These are phyloP conservation scores for Limosa lapponica DNA, from an alignment of 2,797 vertebrate genomes.

Conservation along the genomic window DNA sequence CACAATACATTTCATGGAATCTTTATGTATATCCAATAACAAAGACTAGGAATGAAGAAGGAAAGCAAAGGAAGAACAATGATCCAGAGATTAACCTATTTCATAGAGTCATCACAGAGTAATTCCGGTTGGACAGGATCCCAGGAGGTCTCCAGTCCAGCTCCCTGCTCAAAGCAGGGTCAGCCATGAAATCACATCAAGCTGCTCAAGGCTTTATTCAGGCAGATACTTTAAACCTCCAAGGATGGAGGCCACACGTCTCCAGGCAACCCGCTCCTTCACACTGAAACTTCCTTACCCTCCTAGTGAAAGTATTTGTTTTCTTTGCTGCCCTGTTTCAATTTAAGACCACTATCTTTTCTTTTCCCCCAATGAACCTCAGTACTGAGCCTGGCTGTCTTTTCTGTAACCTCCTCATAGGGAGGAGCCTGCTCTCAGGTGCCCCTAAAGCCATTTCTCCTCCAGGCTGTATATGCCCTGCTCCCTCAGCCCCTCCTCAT, in stretches of 20 bases:
- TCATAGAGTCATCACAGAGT: background rate
- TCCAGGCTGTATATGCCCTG: background rate
- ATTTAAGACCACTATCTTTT: background rate
- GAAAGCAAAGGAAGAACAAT: background rate
- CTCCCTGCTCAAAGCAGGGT: background rate
- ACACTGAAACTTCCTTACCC: background rate
- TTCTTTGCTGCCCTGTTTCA: background rate
- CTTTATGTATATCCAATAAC: background rate
- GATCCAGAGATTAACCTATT: background rate
- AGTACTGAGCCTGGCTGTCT: background rate
- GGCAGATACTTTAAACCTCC: background rate
- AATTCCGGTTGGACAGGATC: background rate
- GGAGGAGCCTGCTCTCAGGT: background rate
- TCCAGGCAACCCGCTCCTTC: background rate
- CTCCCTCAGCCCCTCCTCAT: background rate
- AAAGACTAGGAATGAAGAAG: fast-evolving
- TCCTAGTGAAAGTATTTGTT: background rate
- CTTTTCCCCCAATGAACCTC: background rate
- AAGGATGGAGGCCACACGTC: background rate
- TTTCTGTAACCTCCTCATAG: background rate
- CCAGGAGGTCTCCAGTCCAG: background rate
- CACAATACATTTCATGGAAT: background rate
- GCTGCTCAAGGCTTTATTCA: background rate
- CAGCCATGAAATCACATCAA: background rate
- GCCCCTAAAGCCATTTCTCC: background rate